Evolutionary conservation across 2,113 vertebrate species (phyloP), one percentile per base, ranked within the genome.

Genomic region (Scortum barcoo): DNA sequence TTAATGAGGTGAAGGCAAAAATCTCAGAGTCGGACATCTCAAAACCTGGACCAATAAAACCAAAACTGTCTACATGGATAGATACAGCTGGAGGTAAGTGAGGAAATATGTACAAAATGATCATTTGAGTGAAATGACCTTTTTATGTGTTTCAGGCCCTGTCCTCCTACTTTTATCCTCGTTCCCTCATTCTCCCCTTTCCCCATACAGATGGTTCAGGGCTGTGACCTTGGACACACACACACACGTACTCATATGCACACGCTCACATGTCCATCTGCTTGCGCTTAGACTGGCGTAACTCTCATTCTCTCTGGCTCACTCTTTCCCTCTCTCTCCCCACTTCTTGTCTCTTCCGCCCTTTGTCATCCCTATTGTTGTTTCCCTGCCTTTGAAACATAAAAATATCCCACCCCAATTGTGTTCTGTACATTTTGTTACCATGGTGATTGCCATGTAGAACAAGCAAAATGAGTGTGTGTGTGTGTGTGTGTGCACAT

Each of bases 341-440:
- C 58, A 58, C 72, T 80, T 88, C 81, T 78, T 14, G 17, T 83
- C 66, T 86, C 76, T 85, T 80, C 79, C 88, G 89, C 72, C 73
- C 78, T 91, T 89, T 92, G 89, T 91, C 73, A 50, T 91, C 71
- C 83, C 83, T 60, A 81, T 88, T 93, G 89, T 94, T 94, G 68
- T 90, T 92, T 91, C 87, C 87, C 79, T 77, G 74, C 76, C 84
- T 94, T 94, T 94, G 91, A 94, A 94, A 93, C 90, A 79, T 89
- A 93, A 93, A 94, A 93, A 93, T 91, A 94, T 88, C 89, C 92
- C 76, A 76, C 82, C 80, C 63, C 13, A 67, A 84, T 82, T 91
- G 89, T 87, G 81, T 89, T 91, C 92, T 86, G 90, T 92, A 90
- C 91, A 92, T 94, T 93, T 83, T 76, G 93, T 94, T 92, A 70